Evolutionary conservation across 64 coral and sea anemone species (phyloP).

Genomic region (Stichodactyla mertensii): DNA sequence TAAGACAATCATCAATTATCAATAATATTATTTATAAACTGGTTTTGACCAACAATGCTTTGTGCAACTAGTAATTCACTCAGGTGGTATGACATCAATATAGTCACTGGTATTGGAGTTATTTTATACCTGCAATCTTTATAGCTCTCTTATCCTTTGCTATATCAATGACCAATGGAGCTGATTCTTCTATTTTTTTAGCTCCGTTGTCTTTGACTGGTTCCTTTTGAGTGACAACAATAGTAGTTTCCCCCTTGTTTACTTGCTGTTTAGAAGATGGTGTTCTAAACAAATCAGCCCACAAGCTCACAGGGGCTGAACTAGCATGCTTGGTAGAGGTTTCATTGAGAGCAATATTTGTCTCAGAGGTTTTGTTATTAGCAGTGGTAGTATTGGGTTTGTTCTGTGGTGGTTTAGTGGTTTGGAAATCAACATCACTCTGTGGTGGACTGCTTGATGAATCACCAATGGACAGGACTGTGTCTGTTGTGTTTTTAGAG

Average conservation of each 20-base stretch:
- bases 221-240: background rate
- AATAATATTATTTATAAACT: too few relatives aligned
- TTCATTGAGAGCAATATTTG: background rate
- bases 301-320: conserved; percentile 7
- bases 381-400: background rate
- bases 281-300: conserved; percentile 56
- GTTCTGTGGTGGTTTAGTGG: background rate
- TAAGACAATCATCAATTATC: background rate
- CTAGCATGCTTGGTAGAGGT: background rate
- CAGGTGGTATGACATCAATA: too few relatives aligned
- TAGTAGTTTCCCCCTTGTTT: background rate
- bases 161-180: conserved; percentile 22
- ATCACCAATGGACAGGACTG: conserved; percentile 22
- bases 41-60: too few relatives aligned
- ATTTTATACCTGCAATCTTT: conserved; percentile 63
- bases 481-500: conserved; percentile 10
- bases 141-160: conserved; percentile 65
- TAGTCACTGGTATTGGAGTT: too few relatives aligned
- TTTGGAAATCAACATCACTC: conserved; percentile 49
- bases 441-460: conserved; percentile 48
- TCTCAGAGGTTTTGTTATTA: background rate
- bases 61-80: too few relatives aligned
- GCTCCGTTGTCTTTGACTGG: conserved; percentile 13
- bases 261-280: conserved; percentile 6
- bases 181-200: conserved; percentile 56